A percentile compares a stretch with the other conserved stretches of the same genome.
Evolutionary conservation across 2,113 vertebrate species (phyloP).

Genomic region (Bufo gargarizans): DNA sequence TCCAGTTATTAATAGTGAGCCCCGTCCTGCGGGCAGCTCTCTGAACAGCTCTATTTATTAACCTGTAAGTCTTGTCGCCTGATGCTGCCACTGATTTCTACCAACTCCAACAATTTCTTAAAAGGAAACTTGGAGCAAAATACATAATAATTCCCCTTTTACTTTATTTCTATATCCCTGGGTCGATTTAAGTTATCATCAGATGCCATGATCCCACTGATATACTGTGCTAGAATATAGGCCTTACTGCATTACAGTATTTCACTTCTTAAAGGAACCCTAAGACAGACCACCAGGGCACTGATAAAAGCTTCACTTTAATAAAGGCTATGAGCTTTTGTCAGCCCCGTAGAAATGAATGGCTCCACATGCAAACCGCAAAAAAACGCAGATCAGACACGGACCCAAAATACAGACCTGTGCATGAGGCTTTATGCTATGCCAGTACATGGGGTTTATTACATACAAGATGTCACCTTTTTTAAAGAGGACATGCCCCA

Average conservation of each 20-base stretch:
- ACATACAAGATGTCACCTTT: too few species aligned
- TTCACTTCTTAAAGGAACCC: too few species aligned
- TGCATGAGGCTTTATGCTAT: too few species aligned
- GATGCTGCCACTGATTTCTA: constrained; percentile 49
- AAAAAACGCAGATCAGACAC: too few species aligned
- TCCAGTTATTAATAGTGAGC: constrained; percentile 67
- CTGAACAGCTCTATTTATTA: constrained; percentile 64
- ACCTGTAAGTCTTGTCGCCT: constrained; percentile 53
- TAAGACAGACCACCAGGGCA: too few species aligned
- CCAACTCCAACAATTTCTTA: not conserved
- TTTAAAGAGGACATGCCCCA: too few species aligned
- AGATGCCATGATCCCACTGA: not conserved
- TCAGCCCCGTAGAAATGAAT: too few species aligned
- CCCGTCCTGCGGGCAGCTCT: constrained; percentile 53
- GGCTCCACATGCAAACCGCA: too few species aligned
- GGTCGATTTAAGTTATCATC: not conserved
- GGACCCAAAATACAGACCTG: too few species aligned
- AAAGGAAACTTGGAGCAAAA: not conserved
- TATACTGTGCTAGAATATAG: not conserved
- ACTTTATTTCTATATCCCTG: not conserved
- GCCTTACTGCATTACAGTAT: not conserved
- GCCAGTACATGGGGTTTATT: too few species aligned
- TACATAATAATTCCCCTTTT: not conserved
- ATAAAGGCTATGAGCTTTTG: too few species aligned
- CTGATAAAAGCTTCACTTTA: too few species aligned